Base-by-base conservation (phyloP, 2,113 vertebrate genomes). In the Brachyistius frenatus region DNA sequence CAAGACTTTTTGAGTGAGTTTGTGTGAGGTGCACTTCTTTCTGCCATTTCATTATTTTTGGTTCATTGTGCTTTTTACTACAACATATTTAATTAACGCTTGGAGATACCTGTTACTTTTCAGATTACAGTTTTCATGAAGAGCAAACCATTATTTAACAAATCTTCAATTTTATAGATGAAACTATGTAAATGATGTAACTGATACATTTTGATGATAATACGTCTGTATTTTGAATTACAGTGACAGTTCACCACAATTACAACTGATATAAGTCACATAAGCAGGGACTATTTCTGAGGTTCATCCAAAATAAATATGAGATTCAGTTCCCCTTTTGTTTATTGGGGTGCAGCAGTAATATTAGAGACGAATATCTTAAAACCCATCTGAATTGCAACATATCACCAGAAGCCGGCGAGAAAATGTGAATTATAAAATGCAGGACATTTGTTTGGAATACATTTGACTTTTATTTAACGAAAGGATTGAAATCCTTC, bases 401-500 rank as follows among this genome's bases (percentile, higher is more conserved):
- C 0, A 65, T 47, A n/a, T 1, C 50, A 57, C 6, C 52, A 57
- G 14, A 47, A n/a, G 57, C 10, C 53, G 4, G 13, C 16, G 1
- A 54, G 14, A 46, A 46, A 66, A 35, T 0, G 14, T 11, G 11
- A 49, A 13, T 37, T 55, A 9, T 73, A 8, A 54, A 64, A 47
- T 31, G 4, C 33, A 44, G 23, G 47, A 30, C 15, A 37, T 35
- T 57, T 49, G 49, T 37, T 16, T 33, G 4, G 31, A 35, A 57
- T 49, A 23, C 7, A 49, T 55, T 69, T 68, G 46, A 7, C 33
- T 47, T 78, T 53, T 35, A 37, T 78, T 73, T 11, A 54, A 47
- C 36, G 49, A 30, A 74, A 14, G 5, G n/a, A 55, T 73, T 10
- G 16, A 66, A 81, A 73, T 32, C 36, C 33, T 55, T 58, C 49